Evolutionary conservation across 2,888 invertebrate genomes (phyloP).

Genomic region (Andrena dorsata): DNA sequence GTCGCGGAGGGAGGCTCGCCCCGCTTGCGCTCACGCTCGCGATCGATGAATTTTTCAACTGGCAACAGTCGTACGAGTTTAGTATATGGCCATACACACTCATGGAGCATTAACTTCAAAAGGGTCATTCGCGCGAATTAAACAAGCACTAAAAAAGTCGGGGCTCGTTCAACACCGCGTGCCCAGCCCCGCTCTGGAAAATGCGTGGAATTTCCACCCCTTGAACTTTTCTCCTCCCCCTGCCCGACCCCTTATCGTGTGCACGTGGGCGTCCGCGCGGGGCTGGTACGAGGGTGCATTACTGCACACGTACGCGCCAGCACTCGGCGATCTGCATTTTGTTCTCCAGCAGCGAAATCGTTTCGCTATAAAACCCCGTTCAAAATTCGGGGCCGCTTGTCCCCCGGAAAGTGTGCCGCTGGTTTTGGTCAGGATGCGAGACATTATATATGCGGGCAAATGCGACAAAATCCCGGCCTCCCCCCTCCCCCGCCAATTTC

Average conservation of each 20-base stretch:
- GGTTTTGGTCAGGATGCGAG: constrained; percentile 44
- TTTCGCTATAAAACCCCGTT: constrained; percentile 61
- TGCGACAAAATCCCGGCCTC: constrained; percentile 69
- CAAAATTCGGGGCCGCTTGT: constrained; percentile 66
- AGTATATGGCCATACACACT: constrained; percentile 62
- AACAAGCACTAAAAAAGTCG: constrained; percentile 75
- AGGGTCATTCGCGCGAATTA: constrained; percentile 71
- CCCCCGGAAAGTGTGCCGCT: constrained; percentile 56
- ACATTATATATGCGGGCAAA: constrained; percentile 54
- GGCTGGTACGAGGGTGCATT: constrained; percentile 29
- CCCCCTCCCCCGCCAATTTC: constrained; percentile 66
- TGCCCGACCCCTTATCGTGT: constrained; percentile 5
- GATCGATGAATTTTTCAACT: constrained; percentile 72
- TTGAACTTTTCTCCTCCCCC: constrained; percentile 44
- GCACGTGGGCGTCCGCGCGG: background rate
- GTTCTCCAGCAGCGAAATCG: constrained; percentile 68
- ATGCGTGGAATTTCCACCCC: constrained; percentile 69
- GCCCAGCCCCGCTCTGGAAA: constrained; percentile 59
- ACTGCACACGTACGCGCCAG: constrained; percentile 8
- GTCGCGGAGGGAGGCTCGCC: background rate
- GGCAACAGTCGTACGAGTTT: constrained; percentile 69
- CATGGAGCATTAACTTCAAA: constrained; percentile 74
- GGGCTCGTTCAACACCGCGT: constrained; percentile 62
- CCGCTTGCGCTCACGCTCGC: constrained; percentile 8
- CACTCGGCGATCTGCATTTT: constrained; percentile 56